Percentiles rank a stretch among this genome's conserved stretches.
These are phyloP conservation scores for Drosophila flavopinicola DNA, from an alignment of 2,888 invertebrate genomes.

Conservation along the genomic window DNA sequence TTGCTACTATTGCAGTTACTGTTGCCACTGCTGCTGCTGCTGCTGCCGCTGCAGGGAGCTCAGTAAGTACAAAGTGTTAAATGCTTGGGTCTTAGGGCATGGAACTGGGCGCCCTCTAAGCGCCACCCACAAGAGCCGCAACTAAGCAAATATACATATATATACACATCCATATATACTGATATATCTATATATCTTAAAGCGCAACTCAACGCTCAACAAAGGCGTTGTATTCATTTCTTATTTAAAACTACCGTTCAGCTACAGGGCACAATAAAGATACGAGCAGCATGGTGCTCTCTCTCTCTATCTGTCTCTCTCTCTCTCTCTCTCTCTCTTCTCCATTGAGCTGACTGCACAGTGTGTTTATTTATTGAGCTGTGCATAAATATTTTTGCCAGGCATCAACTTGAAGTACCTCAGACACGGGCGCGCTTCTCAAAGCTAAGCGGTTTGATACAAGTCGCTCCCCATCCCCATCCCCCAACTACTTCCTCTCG, in stretches of 20 bases:
- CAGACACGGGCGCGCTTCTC: conserved; percentile 13
- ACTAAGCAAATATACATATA: conserved; percentile 45
- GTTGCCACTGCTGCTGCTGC: conserved; percentile 25
- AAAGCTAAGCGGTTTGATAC: conserved; percentile 40
- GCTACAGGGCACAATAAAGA: background rate
- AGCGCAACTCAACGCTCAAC: conserved; percentile 39
- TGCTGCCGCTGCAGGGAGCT: conserved; percentile 32
- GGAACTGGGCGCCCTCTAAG: conserved; percentile 18
- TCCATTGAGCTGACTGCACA: conserved; percentile 1
- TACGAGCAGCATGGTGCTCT: background rate
- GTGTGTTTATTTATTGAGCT: conserved; percentile 75
- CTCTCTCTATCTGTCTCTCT: background rate
- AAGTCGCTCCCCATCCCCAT: background rate
- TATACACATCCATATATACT: background rate
- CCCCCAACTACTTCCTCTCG: background rate
- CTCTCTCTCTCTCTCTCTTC: background rate
- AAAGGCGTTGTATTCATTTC: conserved; percentile 68
- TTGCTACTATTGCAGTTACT: conserved; percentile 15
- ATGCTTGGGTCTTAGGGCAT: conserved; percentile 50
- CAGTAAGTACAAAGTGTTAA: conserved; percentile 70
- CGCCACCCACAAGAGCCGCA: conserved; percentile 19
- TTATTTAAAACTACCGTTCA: conserved; percentile 63
- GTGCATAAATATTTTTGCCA: conserved; percentile 71
- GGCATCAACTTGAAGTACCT: conserved; percentile 48
- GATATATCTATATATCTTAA: background rate